Evolutionary conservation across 2,113 vertebrate species (phyloP).

Genomic region (Phyllopteryx taeniolatus): DNA sequence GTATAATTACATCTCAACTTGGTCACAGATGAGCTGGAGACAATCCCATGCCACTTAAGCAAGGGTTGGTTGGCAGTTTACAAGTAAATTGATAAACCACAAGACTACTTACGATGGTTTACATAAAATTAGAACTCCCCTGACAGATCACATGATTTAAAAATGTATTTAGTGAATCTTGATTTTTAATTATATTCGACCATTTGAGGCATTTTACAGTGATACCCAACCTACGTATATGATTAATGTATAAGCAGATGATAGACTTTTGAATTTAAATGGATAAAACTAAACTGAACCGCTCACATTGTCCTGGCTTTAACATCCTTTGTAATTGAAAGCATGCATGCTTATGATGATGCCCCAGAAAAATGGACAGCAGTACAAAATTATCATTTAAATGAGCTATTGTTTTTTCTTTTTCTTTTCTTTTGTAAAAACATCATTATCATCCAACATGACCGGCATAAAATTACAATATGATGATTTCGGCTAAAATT

Average conservation of each 20-base stretch:
- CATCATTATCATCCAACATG: slow-evolving; percentile 42
- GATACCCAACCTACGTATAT: neutral
- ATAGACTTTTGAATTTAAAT: neutral
- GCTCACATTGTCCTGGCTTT: slow-evolving; percentile 4
- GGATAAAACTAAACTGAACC: neutral
- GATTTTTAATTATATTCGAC: neutral
- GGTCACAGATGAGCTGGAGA: too few species aligned
- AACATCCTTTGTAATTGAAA: slow-evolving; percentile 42
- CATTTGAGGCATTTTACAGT: neutral
- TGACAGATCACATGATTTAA: neutral
- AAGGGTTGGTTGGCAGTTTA: too few species aligned
- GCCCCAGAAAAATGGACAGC: slow-evolving; percentile 19
- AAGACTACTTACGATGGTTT: neutral
- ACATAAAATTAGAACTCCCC: neutral
- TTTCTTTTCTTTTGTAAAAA: slow-evolving; percentile 7
- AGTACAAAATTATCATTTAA: slow-evolving; percentile 42
- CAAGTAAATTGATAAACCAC: too few species aligned
- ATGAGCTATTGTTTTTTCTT: slow-evolving; percentile 29
- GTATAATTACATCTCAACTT: too few species aligned
- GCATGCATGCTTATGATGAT: slow-evolving; percentile 15
- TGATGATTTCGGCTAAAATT: slow-evolving; percentile 21
- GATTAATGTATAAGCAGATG: neutral
- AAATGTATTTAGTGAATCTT: neutral
- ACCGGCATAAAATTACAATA: slow-evolving; percentile 31
- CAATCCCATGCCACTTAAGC: too few species aligned